phyloP scores from a whole-genome alignment of 2,797 vertebrate species.

The Macropodus opercularis region DNA sequence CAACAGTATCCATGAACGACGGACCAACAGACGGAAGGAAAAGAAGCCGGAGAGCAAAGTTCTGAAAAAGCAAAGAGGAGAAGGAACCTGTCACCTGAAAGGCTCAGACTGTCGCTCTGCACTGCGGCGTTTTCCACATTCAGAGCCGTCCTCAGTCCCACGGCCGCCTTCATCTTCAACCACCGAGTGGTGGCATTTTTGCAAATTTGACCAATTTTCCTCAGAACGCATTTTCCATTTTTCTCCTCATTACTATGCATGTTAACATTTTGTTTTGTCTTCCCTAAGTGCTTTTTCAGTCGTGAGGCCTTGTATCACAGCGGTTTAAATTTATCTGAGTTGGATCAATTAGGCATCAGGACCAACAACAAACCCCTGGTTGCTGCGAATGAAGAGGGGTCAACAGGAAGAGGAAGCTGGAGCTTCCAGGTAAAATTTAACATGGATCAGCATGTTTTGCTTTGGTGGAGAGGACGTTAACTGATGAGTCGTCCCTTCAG shows the following conservation, averaged over 20 bases:
- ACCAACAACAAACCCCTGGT: constrained; percentile 23
- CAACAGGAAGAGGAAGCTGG: constrained; percentile 13
- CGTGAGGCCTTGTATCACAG: neutral
- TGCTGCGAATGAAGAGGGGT: constrained; percentile 18
- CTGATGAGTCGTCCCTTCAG: constrained; percentile 53
- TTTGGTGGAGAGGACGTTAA: constrained; percentile 47
- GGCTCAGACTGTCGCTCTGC: too few species aligned
- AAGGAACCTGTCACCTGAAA: too few species aligned
- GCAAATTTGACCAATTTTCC: neutral
- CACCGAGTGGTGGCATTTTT: neutral
- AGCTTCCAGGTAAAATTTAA: constrained; percentile 55
- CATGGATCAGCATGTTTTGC: constrained; percentile 40
- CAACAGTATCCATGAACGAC: too few species aligned
- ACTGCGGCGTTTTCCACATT: neutral
- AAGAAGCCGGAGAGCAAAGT: too few species aligned
- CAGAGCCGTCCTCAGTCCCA: neutral
- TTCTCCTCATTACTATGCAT: neutral
- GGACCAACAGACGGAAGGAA: too few species aligned
- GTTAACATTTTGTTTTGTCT: neutral
- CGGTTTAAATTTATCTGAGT: neutral
- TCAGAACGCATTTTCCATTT: neutral
- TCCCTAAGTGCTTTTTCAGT: neutral
- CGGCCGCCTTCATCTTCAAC: neutral
- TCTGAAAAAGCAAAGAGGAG: too few species aligned
- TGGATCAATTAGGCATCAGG: constrained; percentile 1